These are phyloP conservation scores for Epinephelus moara DNA, from an alignment of 2,113 vertebrate genomes.

Conservation along the genomic window DNA sequence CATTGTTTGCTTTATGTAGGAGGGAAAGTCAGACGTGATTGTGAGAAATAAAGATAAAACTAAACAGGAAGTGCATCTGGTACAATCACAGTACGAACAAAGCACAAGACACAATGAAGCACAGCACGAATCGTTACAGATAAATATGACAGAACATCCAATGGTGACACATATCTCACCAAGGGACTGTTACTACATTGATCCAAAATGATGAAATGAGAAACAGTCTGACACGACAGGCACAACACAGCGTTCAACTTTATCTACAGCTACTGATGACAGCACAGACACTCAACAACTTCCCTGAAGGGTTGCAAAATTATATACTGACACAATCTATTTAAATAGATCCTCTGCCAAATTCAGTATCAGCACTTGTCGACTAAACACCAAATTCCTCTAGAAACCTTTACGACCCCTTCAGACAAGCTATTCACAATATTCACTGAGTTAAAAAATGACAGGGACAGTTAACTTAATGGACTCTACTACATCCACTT, in stretches of 20 bases:
- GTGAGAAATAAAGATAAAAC: slow-evolving; percentile 57
- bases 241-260: slow-evolving; percentile 11
- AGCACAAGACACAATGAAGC: slow-evolving; percentile 29
- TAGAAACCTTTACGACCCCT: slow-evolving; percentile 1
- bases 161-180: background rate
- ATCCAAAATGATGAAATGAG: slow-evolving; percentile 4
- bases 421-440: slow-evolving; percentile 44
- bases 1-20: slow-evolving; percentile 71
- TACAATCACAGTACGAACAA: slow-evolving; percentile 33
- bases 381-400: slow-evolving; percentile 9
- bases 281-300: slow-evolving; percentile 36
- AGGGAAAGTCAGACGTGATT: slow-evolving; percentile 68
- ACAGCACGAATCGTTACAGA: slow-evolving; percentile 1
- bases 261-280: slow-evolving; percentile 11
- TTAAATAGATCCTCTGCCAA: background rate
- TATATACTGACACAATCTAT: background rate
- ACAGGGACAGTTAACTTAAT: background rate
- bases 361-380: slow-evolving; percentile 2
- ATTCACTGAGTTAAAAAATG: background rate
- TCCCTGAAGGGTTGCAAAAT: slow-evolving; percentile 42
- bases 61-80: slow-evolving; percentile 52
- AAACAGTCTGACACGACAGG: background rate
- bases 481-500: slow-evolving; percentile 21
- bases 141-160: background rate
- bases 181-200: background rate